Conservation (phyloP, 2,797 vertebrate genomes). For the Propithecus deckenii region DNA sequence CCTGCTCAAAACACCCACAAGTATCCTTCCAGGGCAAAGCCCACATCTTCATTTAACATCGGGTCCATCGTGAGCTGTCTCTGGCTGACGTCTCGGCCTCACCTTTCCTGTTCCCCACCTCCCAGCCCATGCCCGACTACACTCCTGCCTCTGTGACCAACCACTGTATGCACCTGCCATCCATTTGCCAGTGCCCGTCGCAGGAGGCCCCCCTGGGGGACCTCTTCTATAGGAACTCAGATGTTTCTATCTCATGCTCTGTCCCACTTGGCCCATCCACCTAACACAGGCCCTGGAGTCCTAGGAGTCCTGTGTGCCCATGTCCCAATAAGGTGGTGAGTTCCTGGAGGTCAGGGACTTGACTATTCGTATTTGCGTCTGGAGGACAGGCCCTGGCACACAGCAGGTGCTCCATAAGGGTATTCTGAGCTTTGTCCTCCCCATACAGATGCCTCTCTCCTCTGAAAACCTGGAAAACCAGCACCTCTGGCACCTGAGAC, state of each 20-base stretch:
- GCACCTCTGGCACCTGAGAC: neutral
- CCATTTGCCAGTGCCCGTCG: neutral
- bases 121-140: rapidly evolving
- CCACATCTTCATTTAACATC: rapidly evolving
- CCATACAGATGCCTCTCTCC: neutral
- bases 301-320: neutral
- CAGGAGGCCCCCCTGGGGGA: neutral
- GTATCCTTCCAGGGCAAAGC: neutral
- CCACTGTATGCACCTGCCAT: neutral
- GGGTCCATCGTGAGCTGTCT: neutral
- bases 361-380: neutral
- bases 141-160: neutral
- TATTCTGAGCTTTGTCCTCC: neutral
- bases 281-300: neutral
- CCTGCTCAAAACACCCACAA: neutral
- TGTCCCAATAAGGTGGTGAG: neutral
- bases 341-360: neutral
- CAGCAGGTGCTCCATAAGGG: neutral
- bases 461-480: neutral
- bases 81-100: neutral
- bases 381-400: neutral
- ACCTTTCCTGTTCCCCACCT: neutral
- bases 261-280: neutral
- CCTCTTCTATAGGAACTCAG: neutral
- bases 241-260: neutral